Conservation (phyloP, 2,113 vertebrate species). For the Picathartes gymnocephalus region DNA sequence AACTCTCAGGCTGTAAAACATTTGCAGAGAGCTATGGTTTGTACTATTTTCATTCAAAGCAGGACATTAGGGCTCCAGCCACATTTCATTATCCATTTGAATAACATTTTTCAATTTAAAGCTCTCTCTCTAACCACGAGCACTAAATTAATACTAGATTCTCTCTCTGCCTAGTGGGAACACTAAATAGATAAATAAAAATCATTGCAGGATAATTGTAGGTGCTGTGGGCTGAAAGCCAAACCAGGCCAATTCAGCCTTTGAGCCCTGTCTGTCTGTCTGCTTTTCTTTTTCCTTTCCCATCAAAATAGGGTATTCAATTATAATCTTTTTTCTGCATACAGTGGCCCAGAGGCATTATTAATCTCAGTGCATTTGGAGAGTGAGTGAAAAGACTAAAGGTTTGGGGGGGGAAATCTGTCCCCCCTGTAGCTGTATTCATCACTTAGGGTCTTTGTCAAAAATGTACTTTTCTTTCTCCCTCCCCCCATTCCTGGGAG, state of each 20-base stretch:
- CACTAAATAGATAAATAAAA: constrained; percentile 76
- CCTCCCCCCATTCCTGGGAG: constrained; percentile 20
- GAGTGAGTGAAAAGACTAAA: constrained; percentile 67
- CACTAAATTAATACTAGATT: constrained; percentile 66
- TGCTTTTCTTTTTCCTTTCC: constrained; percentile 44
- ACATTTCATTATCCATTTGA: constrained; percentile 69
- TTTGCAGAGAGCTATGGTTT: constrained; percentile 22
- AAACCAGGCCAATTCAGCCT: constrained; percentile 59
- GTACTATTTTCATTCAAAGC: constrained; percentile 39
- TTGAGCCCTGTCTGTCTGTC: constrained; percentile 59
- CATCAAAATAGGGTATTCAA: constrained; percentile 73
- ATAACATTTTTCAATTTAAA: constrained; percentile 70
- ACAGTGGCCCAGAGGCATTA: constrained; percentile 69
- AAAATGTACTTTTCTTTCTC: constrained; percentile 63
- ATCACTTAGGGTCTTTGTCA: constrained; percentile 68
- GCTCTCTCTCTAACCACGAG: constrained; percentile 62
- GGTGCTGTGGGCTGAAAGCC: constrained; percentile 69
- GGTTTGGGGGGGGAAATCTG: background rate
- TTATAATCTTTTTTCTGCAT: constrained; percentile 73
- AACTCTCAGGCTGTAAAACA: constrained; percentile 12
- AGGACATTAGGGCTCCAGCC: constrained; percentile 36
- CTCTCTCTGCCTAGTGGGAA: constrained; percentile 53
- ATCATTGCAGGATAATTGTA: constrained; percentile 67
- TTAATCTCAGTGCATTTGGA: constrained; percentile 71
- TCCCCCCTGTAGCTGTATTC: constrained; percentile 66